Conservation (phyloP, 1,140 invertebrate species). For the Pectinophora gossypiella region DNA sequence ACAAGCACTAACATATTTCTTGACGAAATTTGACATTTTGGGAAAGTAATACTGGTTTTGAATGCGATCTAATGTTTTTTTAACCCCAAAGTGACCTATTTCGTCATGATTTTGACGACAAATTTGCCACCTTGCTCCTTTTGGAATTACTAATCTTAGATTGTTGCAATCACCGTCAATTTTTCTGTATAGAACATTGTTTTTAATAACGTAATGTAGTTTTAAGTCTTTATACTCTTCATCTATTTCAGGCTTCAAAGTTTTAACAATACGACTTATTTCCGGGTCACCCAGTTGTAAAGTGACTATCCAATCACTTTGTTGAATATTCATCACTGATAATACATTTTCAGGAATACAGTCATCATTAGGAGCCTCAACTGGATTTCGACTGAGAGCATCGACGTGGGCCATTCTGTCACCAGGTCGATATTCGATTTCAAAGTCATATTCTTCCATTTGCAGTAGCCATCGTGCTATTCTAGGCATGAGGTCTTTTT, state of each 20-base stretch:
- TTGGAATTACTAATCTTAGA: background rate
- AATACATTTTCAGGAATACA: constrained; percentile 13
- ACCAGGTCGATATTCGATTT: constrained; percentile 30
- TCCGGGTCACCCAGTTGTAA: background rate
- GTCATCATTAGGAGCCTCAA: constrained; percentile 3
- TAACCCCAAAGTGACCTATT: constrained; percentile 24
- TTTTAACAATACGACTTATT: background rate
- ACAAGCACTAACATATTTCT: constrained; percentile 10
- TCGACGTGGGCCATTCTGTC: constrained; percentile 40
- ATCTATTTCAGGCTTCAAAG: background rate
- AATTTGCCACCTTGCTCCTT: constrained; percentile 4
- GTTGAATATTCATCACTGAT: background rate
- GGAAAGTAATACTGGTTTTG: constrained; percentile 25
- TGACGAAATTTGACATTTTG: constrained; percentile 5
- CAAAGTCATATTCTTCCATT: constrained; percentile 30
- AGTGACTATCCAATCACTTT: background rate
- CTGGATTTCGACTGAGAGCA: constrained; percentile 31
- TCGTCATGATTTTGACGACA: constrained; percentile 18
- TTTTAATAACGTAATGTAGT: background rate
- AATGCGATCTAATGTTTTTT: constrained; percentile 21
- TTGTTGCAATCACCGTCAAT: background rate
- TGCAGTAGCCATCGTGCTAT: background rate
- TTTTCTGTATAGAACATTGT: background rate
- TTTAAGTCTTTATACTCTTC: background rate
- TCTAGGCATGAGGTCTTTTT: background rate